These are phyloP conservation scores for Mycetomoellerius zeteki DNA, from an alignment of 1,140 invertebrate genomes.

Conservation along the genomic window DNA sequence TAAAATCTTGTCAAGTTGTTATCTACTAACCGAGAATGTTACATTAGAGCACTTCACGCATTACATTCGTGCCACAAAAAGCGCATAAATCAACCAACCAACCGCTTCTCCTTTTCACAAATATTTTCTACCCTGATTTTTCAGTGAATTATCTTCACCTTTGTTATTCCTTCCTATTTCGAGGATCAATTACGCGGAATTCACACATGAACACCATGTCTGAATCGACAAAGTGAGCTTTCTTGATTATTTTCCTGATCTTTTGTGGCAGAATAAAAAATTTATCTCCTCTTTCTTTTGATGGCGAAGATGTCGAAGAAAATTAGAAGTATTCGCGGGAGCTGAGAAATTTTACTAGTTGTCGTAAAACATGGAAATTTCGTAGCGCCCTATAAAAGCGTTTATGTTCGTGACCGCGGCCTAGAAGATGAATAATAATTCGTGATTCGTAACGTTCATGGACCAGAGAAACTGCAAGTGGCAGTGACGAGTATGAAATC, in stretches of 20 bases:
- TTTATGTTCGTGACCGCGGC: conserved; percentile 50
- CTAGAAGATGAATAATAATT: conserved; percentile 69
- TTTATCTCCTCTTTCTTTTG: background rate
- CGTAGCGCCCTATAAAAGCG: conserved; percentile 61
- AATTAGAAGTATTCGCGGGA: conserved; percentile 31
- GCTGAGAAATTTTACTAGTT: conserved; percentile 33
- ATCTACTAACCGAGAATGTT: background rate
- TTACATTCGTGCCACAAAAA: conserved; percentile 31
- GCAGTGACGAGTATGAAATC: conserved; percentile 54
- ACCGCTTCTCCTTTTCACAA: background rate
- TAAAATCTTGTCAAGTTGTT: conserved; percentile 14
- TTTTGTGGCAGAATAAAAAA: conserved; percentile 10
- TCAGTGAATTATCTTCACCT: conserved; percentile 26
- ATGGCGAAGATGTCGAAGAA: background rate
- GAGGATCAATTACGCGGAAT: background rate
- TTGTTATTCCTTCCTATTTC: background rate
- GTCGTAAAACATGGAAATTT: conserved; percentile 62
- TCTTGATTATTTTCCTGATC: conserved; percentile 7
- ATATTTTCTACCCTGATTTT: conserved; percentile 49
- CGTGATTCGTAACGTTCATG: conserved; percentile 51
- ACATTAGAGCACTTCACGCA: background rate
- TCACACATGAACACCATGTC: background rate
- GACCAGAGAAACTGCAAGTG: conserved; percentile 43
- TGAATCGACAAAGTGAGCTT: background rate
- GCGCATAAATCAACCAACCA: conserved; percentile 37